These are phyloP conservation scores for Pangasius krempfi DNA, from an alignment of 2,797 vertebrate genomes.

Conservation along the genomic window DNA sequence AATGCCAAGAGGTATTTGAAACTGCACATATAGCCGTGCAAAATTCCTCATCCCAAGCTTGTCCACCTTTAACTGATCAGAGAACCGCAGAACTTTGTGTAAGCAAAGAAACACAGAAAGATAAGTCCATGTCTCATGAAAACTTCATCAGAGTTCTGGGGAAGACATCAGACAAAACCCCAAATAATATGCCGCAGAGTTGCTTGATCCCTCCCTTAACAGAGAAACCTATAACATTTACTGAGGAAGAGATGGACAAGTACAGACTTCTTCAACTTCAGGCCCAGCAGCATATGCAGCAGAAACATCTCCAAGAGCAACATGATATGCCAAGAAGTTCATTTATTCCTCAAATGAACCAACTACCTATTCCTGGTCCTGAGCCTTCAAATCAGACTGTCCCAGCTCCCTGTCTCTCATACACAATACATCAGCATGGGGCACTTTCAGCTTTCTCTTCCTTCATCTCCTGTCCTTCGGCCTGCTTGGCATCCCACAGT, in stretches of 20 bases:
- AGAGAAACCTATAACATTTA: conserved; percentile 87
- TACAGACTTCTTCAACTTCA: conserved; percentile 92
- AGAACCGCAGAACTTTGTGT: not conserved
- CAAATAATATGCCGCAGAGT: conserved; percentile 66
- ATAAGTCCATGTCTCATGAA: conserved; percentile 8
- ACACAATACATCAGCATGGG: conserved; percentile 77
- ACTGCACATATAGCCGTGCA: conserved; percentile 67
- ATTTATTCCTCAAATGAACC: conserved; percentile 42
- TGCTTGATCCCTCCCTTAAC: conserved; percentile 72
- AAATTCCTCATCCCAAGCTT: conserved; percentile 62
- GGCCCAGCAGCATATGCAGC: conserved; percentile 97
- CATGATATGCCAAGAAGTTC: conserved; percentile 71
- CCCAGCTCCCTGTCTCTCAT: conserved; percentile 64
- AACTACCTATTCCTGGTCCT: conserved; percentile 48
- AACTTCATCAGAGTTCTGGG: conserved; percentile 24
- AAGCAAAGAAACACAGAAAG: not conserved
- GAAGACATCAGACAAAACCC: conserved; percentile 65
- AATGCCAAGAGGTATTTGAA: conserved; percentile 54
- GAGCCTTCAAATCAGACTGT: conserved; percentile 64
- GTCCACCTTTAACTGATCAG: conserved; percentile 10
- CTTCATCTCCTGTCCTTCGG: conserved; percentile 66
- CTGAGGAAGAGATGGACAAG: conserved; percentile 94
- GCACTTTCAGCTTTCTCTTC: conserved; percentile 65
- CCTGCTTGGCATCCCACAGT: conserved; percentile 67
- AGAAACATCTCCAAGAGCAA: conserved; percentile 80